Base-by-base conservation (phyloP, 2,888 invertebrate genomes). In the Lepidonotus clava region DNA sequence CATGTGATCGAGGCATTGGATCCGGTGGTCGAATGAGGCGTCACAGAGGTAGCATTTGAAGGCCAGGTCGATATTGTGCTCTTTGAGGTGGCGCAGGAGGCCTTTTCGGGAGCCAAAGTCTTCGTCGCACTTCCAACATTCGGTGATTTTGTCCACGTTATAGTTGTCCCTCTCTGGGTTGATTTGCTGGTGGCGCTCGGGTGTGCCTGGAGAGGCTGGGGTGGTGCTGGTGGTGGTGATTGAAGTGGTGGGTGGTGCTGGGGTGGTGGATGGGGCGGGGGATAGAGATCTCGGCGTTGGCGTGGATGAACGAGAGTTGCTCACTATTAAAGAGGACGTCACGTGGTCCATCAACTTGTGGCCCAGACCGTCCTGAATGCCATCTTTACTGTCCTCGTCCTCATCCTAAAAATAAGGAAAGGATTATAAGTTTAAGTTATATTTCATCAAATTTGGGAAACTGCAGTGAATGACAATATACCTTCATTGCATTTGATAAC, bases 11-110 rank as follows among this genome's bases (percentile, higher is more conserved):
- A 98, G 94, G 34, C 97, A 97, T 28, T 96, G 97, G 87, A 96
- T 95, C 1, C 98, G 95, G 67, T 97, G 97, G 0, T 96, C 95
- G 92, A 97, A 98, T 0, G 97, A 97, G 11, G 96, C 96, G 91
- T 98, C 98, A 93, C 98, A 98, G 0, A 98, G 95, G 94, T 98
- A 98, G 92, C 98, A 98, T 94, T 98, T 98, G 95, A 97, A 98
- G 0, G 94, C 93, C n/a, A 6, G 97, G 87, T 93, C 94, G 83
- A 92, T 92, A 87, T 91, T 92, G 89, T 93, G 93, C 87, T 93
- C 94, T 87, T 93, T 93, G 36, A 93, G 90, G 77, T 94, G 94
- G 5, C 92, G 90, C n/a, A 92, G 90, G 21, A 93, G 89, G 21
- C 91, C 87, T 87, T 93, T 92, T 61, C 93, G 89, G 5, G 91